A percentile compares a stretch with the other conserved stretches of the same genome.
phyloP scores from a whole-genome alignment of 2,113 vertebrate genomes.

The Dendropsophus ebraccatus region DNA sequence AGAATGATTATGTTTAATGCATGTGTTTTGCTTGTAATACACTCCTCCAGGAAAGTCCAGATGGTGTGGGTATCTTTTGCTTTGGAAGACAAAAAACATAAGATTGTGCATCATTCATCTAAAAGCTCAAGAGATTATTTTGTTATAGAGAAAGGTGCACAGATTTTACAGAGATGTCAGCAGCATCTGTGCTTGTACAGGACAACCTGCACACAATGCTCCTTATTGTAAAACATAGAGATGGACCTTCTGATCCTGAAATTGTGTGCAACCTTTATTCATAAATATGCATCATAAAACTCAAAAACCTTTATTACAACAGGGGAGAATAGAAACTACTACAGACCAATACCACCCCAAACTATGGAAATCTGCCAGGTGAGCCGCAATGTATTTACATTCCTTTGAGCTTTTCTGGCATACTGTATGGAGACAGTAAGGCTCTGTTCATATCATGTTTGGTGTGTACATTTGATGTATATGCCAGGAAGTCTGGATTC shows the following conservation, averaged over 20 bases:
- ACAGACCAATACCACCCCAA: not conserved
- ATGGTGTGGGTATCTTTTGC: conserved; percentile 58
- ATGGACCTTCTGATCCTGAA: not conserved
- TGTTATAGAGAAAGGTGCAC: conserved; percentile 53
- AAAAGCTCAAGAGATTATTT: conserved; percentile 57
- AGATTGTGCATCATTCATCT: conserved; percentile 57
- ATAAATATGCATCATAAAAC: not conserved
- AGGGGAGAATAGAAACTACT: not conserved
- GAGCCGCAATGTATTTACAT: not conserved
- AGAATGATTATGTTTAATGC: conserved; percentile 61
- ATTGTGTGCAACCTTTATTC: not conserved
- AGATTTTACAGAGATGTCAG: conserved; percentile 56
- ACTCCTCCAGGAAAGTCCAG: conserved; percentile 56
- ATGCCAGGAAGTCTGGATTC: too few species aligned
- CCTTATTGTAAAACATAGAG: not conserved
- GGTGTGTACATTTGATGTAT: too few species aligned
- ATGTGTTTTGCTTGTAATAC: conserved; percentile 60
- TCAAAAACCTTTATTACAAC: not conserved
- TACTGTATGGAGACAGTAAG: not conserved
- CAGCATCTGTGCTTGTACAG: conserved; percentile 37
- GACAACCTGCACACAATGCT: not conserved
- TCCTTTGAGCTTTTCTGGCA: not conserved
- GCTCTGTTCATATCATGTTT: not conserved
- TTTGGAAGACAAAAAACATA: conserved; percentile 56
- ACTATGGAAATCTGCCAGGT: not conserved